Conservation (phyloP, 2,797 vertebrate genomes). For the Enteromius mattozi region DNA sequence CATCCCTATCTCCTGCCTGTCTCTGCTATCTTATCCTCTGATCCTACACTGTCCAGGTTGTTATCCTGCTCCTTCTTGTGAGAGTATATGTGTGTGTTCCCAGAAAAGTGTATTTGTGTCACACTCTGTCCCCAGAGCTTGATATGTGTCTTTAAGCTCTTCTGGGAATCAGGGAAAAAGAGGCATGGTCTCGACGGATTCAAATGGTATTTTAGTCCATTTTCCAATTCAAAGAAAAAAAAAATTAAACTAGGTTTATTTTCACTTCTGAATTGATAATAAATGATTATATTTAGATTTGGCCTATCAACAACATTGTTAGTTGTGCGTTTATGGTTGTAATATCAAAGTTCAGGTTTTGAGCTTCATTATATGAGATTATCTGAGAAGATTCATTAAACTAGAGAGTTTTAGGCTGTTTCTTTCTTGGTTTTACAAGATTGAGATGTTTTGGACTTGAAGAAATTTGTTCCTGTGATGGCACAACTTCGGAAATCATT, state of each 20-base stretch:
- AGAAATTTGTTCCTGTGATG: background rate
- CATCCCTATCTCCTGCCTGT: constrained; percentile 38
- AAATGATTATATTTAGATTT: background rate
- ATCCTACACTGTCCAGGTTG: constrained; percentile 33
- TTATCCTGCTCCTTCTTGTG: constrained; percentile 16
- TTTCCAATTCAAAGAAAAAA: background rate
- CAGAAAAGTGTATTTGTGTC: constrained; percentile 22
- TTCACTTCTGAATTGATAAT: constrained; percentile 5
- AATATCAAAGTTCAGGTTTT: background rate
- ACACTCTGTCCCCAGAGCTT: constrained; percentile 8
- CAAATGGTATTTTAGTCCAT: background rate
- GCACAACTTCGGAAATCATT: background rate
- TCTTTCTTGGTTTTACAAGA: background rate
- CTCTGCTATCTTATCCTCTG: constrained; percentile 37
- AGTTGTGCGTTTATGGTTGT: background rate
- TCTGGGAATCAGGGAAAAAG: background rate
- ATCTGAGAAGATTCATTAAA: background rate
- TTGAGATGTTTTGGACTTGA: background rate
- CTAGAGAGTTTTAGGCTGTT: background rate
- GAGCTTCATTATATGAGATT: background rate
- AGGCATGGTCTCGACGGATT: background rate
- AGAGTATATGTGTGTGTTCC: background rate
- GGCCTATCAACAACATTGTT: background rate
- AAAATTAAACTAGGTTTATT: background rate
- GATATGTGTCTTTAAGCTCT: background rate